Conservation (phyloP, 1,140 invertebrate species). For the Leguminivora glycinivorella region DNA sequence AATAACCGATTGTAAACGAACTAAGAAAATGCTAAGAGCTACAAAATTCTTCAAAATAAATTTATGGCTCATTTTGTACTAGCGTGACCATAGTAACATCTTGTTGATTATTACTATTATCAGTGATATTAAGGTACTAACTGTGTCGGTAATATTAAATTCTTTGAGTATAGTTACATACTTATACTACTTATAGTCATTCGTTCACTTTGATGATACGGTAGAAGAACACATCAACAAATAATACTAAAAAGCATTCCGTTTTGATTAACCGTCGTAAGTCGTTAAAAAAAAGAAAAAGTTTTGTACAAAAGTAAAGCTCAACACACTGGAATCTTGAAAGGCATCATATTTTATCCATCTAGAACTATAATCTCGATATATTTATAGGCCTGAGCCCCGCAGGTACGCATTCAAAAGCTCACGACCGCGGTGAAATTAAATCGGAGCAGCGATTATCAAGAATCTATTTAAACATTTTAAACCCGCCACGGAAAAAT, state of each 20-base stretch:
- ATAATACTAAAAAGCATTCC: not conserved
- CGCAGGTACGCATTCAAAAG: constrained; percentile 29
- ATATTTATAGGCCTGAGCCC: constrained; percentile 31
- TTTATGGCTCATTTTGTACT: no score
- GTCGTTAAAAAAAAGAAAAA: not conserved
- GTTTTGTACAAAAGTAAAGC: constrained; percentile 11
- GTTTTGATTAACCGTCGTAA: not conserved
- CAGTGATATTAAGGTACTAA: no score
- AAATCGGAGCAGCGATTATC: constrained; percentile 30
- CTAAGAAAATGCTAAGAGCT: no score
- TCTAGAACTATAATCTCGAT: constrained; percentile 32
- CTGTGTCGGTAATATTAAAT: no score
- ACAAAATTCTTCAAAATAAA: no score
- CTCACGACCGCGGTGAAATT: constrained; percentile 36
- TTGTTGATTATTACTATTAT: no score
- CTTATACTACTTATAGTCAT: no score
- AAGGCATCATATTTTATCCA: constrained; percentile 34
- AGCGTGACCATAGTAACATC: no score
- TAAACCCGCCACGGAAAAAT: not conserved
- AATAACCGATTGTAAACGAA: no score
- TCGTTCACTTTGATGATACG: not conserved
- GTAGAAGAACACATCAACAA: not conserved
- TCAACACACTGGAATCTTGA: constrained; percentile 26
- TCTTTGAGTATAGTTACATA: no score
- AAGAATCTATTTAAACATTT: constrained; percentile 22